A percentile compares a stretch with the other conserved stretches of the same genome.
These are phyloP conservation scores for Characodon lateralis DNA, from an alignment of 2,797 vertebrate genomes.

Conservation along the genomic window DNA sequence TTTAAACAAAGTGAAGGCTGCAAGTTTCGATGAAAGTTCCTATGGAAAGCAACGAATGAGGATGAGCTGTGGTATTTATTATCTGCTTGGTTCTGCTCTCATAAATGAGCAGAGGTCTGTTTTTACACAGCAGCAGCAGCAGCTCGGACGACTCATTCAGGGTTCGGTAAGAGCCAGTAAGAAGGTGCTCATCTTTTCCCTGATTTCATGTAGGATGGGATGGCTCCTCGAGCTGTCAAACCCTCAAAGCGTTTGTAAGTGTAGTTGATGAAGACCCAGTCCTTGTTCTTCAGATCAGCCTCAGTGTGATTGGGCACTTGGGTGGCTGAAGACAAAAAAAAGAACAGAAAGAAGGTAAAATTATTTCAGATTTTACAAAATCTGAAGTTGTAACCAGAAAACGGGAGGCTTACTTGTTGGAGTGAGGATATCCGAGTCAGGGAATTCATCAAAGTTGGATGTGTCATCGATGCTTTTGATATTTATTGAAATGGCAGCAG, in stretches of 20 bases:
- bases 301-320: constrained; percentile 88
- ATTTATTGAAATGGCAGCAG: constrained; percentile 95
- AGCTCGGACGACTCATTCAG: constrained; percentile 21
- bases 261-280: constrained; percentile 99
- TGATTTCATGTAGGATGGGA: constrained; percentile 96
- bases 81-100: not conserved
- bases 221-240: constrained; percentile 92
- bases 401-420: constrained; percentile 84
- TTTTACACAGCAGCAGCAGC: constrained; percentile 1
- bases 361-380: not conserved
- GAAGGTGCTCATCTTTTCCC: constrained; percentile 81
- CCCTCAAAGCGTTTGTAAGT: constrained; percentile 98
- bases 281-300: constrained; percentile 96
- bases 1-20: constrained; percentile 49
- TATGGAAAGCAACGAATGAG: constrained; percentile 44
- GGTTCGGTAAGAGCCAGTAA: constrained; percentile 13
- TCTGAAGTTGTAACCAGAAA: fast-evolving
- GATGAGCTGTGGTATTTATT: not conserved
- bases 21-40: constrained; percentile 34
- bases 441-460: constrained; percentile 98
- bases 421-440: constrained; percentile 96
- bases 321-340: constrained; percentile 57
- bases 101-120: not conserved
- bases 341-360: too few species aligned
- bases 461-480: constrained; percentile 99